phyloP scores from a whole-genome alignment of 2,113 vertebrate genomes.

The Pygoscelis adeliae region DNA sequence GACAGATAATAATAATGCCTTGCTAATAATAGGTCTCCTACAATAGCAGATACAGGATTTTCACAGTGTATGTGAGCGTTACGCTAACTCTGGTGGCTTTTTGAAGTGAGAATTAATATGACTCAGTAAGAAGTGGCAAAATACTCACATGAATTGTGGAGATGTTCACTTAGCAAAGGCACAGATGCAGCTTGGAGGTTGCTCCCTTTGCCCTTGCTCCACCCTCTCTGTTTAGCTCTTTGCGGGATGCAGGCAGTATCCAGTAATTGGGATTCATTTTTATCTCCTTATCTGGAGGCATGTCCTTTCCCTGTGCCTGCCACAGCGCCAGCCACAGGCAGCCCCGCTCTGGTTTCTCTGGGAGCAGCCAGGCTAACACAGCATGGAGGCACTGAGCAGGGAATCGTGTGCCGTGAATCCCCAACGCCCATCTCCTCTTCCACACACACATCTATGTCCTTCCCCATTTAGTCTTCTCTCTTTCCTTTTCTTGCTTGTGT shows the following conservation, averaged over 20 bases:
- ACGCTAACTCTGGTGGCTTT: background rate
- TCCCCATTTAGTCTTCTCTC: background rate
- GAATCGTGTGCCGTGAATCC: background rate
- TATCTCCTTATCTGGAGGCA: slow-evolving; percentile 25
- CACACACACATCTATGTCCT: background rate
- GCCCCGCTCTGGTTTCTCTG: background rate
- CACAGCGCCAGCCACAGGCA: background rate
- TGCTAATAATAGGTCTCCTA: slow-evolving; percentile 3
- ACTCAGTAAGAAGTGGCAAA: background rate
- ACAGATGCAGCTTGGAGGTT: fast-evolving
- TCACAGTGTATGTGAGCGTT: background rate
- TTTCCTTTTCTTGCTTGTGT: background rate
- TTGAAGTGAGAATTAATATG: background rate
- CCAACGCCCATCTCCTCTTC: background rate
- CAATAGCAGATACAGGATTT: slow-evolving; percentile 25
- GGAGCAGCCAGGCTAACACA: fast-evolving
- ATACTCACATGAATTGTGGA: background rate
- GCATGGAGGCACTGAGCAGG: background rate
- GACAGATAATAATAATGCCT: slow-evolving; percentile 21
- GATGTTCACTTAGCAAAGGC: background rate
- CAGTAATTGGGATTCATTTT: background rate
- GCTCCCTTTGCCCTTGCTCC: background rate
- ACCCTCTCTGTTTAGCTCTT: background rate
- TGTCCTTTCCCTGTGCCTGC: background rate
- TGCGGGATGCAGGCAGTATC: background rate